phyloP scores from a whole-genome alignment of 2,797 vertebrate genomes.

The Simalia tracyae region DNA sequence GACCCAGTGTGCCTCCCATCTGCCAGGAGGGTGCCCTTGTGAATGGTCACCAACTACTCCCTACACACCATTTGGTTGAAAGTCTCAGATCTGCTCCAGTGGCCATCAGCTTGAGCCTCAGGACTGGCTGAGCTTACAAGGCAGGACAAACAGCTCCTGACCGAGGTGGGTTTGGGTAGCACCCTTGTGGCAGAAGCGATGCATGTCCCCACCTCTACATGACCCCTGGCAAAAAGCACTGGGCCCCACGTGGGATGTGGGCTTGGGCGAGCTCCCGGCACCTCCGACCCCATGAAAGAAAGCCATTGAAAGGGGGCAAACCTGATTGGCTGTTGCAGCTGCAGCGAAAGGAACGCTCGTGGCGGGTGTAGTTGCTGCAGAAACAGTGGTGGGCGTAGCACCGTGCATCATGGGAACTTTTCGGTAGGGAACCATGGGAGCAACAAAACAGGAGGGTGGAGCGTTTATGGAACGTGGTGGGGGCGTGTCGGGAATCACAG shows the following conservation, averaged over 20 bases:
- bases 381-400: slow-evolving; percentile 96
- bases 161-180: not conserved
- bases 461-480: slow-evolving; percentile 80
- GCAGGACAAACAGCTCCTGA: not conserved
- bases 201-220: not conserved
- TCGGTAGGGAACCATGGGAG: slow-evolving; percentile 93
- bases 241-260: slow-evolving; percentile 28
- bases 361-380: slow-evolving; percentile 94
- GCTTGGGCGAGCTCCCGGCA: slow-evolving; percentile 56
- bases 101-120: not conserved
- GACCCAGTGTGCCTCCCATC: not conserved
- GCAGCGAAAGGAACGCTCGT: slow-evolving; percentile 97
- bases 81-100: not conserved
- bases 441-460: slow-evolving; percentile 87
- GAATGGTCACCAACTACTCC: not conserved
- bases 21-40: not conserved
- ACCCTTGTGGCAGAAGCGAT: not conserved
- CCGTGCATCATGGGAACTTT: slow-evolving; percentile 99
- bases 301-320: slow-evolving; percentile 92
- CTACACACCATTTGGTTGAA: not conserved
- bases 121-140: too few relatives aligned
- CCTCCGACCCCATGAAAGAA: slow-evolving; percentile 78
- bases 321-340: slow-evolving; percentile 96
- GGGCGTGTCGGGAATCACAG: slow-evolving; percentile 87
- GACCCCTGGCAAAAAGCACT: too few relatives aligned